Conservation (phyloP, 2,113 vertebrate species). For the Aphyosemion australe region DNA sequence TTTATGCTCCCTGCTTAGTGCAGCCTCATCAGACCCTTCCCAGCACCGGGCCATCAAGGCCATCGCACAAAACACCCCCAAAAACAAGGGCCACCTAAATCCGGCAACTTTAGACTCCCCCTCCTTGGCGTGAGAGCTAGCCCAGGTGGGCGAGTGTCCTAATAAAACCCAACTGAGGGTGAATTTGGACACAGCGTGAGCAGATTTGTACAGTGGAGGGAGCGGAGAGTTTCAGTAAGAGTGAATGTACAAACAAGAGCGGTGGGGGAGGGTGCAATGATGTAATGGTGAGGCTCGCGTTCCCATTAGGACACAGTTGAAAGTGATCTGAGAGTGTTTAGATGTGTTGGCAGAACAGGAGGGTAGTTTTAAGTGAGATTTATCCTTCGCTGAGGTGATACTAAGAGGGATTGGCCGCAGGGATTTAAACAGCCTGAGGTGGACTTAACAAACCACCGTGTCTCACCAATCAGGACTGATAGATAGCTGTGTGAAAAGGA, state of each 20-base stretch:
- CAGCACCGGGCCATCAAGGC: slow-evolving; percentile 54
- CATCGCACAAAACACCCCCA: too few species aligned
- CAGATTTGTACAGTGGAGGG: slow-evolving; percentile 37
- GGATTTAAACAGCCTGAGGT: slow-evolving; percentile 50
- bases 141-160: slow-evolving; percentile 45
- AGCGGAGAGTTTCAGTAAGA: slow-evolving; percentile 23
- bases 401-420: slow-evolving; percentile 65
- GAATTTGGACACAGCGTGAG: slow-evolving; percentile 43
- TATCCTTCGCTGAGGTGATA: slow-evolving; percentile 59
- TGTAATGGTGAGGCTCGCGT: slow-evolving; percentile 61
- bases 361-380: slow-evolving; percentile 74
- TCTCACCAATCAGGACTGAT: slow-evolving; percentile 24
- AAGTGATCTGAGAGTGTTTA: slow-evolving; percentile 68
- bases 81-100: slow-evolving; percentile 43
- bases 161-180: slow-evolving; percentile 55
- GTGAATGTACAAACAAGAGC: slow-evolving; percentile 19
- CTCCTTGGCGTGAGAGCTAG: slow-evolving; percentile 21
- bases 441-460: slow-evolving; percentile 40
- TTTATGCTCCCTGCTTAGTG: slow-evolving; percentile 37
- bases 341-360: slow-evolving; percentile 63
- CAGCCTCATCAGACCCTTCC: slow-evolving; percentile 49
- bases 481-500: slow-evolving; percentile 3
- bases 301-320: slow-evolving; percentile 62
- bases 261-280: slow-evolving; percentile 46
- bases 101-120: slow-evolving; percentile 38